These are phyloP conservation scores for Eucidaris tribuloides DNA, from an alignment of 35 echinoderm and acorn worm species.

Conservation along the genomic window DNA sequence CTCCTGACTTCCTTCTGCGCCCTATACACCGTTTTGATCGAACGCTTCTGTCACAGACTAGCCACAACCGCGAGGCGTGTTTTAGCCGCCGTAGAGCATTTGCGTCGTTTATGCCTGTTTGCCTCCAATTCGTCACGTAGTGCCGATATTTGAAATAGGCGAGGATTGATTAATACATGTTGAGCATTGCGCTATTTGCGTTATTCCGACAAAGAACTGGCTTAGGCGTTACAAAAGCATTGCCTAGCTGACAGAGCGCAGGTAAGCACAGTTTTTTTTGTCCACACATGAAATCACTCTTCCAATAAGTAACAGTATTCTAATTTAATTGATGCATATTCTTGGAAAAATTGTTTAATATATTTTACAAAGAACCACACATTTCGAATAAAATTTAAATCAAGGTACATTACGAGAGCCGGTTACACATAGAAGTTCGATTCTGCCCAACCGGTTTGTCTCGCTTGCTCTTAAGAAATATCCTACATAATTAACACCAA, in stretches of 20 bases:
- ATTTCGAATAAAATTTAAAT: too few species aligned
- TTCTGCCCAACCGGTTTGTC: too few species aligned
- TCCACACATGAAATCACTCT: too few species aligned
- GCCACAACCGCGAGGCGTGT: background rate
- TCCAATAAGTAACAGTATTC: too few species aligned
- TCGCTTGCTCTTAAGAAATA: too few species aligned
- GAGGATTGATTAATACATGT: background rate
- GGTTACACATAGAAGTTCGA: too few species aligned
- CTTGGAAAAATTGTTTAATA: too few species aligned
- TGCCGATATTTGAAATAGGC: background rate
- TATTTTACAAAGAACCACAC: too few species aligned
- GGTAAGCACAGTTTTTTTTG: too few species aligned
- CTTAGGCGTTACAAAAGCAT: background rate
- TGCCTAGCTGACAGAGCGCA: background rate
- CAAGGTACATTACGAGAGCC: too few species aligned
- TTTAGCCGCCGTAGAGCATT: background rate
- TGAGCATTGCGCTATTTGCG: background rate
- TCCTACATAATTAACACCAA: too few species aligned
- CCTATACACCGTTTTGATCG: background rate
- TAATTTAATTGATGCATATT: too few species aligned
- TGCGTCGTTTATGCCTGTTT: background rate
- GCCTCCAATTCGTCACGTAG: background rate
- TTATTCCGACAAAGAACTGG: background rate
- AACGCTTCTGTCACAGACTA: background rate
- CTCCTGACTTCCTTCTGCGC: background rate